Evolutionary conservation across 2,888 invertebrate species (phyloP), one percentile per base, ranked within the genome.

Genomic region (Busseola fusca): DNA sequence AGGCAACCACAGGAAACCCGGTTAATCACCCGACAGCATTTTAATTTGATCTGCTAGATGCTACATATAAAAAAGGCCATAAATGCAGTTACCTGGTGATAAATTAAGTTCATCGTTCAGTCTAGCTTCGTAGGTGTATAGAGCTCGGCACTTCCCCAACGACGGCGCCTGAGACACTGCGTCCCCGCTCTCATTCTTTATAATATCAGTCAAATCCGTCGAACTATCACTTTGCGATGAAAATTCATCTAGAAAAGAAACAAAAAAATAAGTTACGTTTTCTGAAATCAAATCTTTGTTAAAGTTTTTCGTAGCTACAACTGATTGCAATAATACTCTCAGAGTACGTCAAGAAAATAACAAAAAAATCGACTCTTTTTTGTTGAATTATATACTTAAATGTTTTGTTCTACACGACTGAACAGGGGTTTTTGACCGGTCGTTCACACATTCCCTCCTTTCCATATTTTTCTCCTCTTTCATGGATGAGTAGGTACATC

Each of bases 61-160:
- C 9, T 3, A 48, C 21, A 48, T 48, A 48, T 18, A 6, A 21
- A 21, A n/a, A 48, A 48, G 48, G 48, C 12, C 12, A n/a, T 3
- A 14, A 1, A 6, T 14, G 14, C 0, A 45, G 16, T 85, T 91
- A 97, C 97, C 98, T 91, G 97, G 97, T 83, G 96, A 94, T 78
- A 98, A 94, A 72, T 97, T 97, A 58, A 99, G 96, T 91, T 99
- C 99, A 93, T 99, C 99, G 86, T 98, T 97, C 74, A 98, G 96
- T 88, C 98, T 98, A 64, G 98, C 98, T 82, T 98, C 97, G 91
- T 99, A 99, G 64, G 97, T 97, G 93, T 98, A 99, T 37, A 99
- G 95, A 3, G 98, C 99, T 86, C 97, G 97, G 91, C 98, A 99
- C 89, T 97, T 97, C 18, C 97, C 97, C 54, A 98, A 96, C 1